Percentiles rank a stretch among this genome's conserved stretches.
Evolutionary conservation across 2,797 vertebrate genomes (phyloP).

Genomic region (Austrolebias charrua): DNA sequence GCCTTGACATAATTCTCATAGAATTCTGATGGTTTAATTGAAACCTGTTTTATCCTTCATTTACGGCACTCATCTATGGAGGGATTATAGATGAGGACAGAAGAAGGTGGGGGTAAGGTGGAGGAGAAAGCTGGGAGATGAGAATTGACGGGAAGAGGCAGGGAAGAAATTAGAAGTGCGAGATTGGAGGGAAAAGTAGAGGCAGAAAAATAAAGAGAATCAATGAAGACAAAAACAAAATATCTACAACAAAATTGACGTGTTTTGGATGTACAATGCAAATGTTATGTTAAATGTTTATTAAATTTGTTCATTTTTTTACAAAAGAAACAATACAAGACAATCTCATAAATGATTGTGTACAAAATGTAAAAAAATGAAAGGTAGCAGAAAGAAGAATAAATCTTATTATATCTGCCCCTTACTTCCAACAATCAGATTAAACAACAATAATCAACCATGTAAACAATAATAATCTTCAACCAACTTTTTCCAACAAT

Average conservation of each 20-base stretch:
- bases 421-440: too few relatives aligned
- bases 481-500: too few relatives aligned
- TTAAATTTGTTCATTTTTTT: too few relatives aligned
- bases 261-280: not conserved
- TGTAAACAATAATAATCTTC: too few relatives aligned
- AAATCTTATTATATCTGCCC: too few relatives aligned
- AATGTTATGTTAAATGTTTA: too few relatives aligned
- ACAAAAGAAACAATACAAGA: too few relatives aligned
- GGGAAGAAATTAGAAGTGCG: not conserved
- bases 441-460: too few relatives aligned
- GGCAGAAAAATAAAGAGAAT: not conserved
- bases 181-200: not conserved
- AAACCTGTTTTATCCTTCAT: constrained; percentile 58
- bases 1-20: constrained; percentile 42
- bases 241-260: not conserved
- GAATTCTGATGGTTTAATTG: constrained; percentile 61
- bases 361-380: too few relatives aligned
- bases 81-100: constrained; percentile 41
- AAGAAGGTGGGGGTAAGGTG: not conserved
- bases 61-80: constrained; percentile 46
- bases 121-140: not conserved
- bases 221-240: not conserved
- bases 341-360: too few relatives aligned
- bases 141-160: not conserved
- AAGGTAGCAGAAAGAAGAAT: too few relatives aligned